Percentiles rank a stretch among this genome's conserved stretches.
These are phyloP conservation scores for Cantharis nigra DNA, from an alignment of 2,888 invertebrate species.

Conservation along the genomic window DNA sequence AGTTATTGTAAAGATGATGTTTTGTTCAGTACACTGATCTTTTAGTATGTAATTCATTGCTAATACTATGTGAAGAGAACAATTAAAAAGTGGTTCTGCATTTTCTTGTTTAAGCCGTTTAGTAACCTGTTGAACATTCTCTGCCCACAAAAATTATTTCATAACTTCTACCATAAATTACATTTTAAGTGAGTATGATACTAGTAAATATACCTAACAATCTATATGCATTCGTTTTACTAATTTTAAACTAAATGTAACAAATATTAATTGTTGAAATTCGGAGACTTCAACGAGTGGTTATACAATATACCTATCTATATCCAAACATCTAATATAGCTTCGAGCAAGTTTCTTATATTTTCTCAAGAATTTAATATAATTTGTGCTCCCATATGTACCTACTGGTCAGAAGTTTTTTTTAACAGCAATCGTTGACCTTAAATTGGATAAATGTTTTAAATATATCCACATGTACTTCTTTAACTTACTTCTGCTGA, in stretches of 20 bases:
- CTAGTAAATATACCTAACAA: neutral
- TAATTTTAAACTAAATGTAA: neutral
- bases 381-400: neutral
- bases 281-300: conserved; percentile 8
- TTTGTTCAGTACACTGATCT: neutral
- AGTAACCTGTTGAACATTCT: neutral
- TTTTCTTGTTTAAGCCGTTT: neutral
- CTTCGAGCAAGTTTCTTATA: conserved; percentile 7
- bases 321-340: conserved; percentile 8
- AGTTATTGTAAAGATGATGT: neutral
- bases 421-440: conserved; percentile 25
- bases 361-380: conserved; percentile 9
- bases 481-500: neutral
- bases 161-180: neutral
- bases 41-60: neutral
- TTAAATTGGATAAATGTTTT: conserved; percentile 7
- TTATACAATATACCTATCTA: conserved; percentile 14
- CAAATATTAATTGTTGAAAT: neutral
- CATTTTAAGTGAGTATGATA: neutral
- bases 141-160: neutral
- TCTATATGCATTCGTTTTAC: neutral
- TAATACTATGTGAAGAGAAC: neutral
- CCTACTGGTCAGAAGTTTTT: neutral
- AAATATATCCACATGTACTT: neutral
- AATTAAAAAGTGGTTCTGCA: conserved; percentile 4